Conservation (phyloP, 2,113 vertebrate genomes). For the Ciconia boyciana region DNA sequence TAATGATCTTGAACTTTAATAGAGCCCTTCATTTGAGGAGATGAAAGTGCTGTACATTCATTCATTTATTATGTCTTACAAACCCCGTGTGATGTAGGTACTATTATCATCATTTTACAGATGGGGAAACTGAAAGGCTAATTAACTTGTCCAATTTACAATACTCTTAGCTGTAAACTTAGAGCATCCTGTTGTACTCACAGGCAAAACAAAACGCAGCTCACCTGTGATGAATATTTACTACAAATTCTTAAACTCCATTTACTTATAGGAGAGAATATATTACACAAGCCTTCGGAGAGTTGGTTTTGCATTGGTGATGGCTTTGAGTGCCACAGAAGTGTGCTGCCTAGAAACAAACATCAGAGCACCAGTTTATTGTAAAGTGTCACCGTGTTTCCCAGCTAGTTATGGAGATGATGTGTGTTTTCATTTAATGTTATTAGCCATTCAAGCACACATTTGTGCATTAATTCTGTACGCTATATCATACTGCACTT, state of each 20-base stretch:
- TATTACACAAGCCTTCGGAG: background rate
- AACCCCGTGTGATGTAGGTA: conserved; percentile 16
- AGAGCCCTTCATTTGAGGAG: conserved; percentile 39
- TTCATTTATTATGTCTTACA: conserved; percentile 41
- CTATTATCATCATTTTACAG: conserved; percentile 45
- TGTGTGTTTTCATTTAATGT: background rate
- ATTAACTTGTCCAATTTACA: conserved; percentile 57
- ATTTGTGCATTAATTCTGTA: background rate
- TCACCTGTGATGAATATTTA: conserved; percentile 3
- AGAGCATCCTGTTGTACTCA: background rate
- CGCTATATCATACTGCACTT: background rate
- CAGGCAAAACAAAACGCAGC: conserved; percentile 8
- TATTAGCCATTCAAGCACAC: background rate
- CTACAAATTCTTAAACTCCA: background rate
- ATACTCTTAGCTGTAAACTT: conserved; percentile 25
- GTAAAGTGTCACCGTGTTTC: background rate
- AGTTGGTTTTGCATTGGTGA: background rate
- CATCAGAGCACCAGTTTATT: background rate
- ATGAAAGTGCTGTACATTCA: conserved; percentile 21
- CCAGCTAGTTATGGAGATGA: background rate
- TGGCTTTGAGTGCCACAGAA: background rate
- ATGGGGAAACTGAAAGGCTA: conserved; percentile 22
- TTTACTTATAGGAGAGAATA: background rate
- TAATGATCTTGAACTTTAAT: conserved; percentile 54
- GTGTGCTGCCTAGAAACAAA: background rate